Evolutionary conservation across 1,140 invertebrate genomes (phyloP).

Genomic region (Drosophila fuyamai): DNA sequence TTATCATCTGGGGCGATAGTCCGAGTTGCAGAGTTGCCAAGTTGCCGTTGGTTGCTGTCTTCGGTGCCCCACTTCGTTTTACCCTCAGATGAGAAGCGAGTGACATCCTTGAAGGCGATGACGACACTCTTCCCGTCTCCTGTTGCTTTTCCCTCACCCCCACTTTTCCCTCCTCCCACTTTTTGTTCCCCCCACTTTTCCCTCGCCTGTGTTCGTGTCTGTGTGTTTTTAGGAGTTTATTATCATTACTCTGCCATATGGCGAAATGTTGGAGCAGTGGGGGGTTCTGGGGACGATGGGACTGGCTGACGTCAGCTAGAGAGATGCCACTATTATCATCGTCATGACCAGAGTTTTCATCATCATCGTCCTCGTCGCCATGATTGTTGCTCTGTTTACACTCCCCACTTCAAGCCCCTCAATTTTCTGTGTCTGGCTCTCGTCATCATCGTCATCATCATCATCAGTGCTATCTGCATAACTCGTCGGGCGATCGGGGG

Average conservation of each 20-base stretch:
- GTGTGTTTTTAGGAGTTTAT: slow-evolving; percentile 83
- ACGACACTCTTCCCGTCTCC: slow-evolving; percentile 57
- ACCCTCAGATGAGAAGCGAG: slow-evolving; percentile 59
- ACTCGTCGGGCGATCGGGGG: slow-evolving; percentile 37
- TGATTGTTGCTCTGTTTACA: slow-evolving; percentile 65
- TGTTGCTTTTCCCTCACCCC: neutral
- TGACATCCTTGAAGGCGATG: slow-evolving; percentile 63
- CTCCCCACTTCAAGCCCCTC: slow-evolving; percentile 8
- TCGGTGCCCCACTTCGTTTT: slow-evolving; percentile 17
- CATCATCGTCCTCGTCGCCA: slow-evolving; percentile 47
- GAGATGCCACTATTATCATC: slow-evolving; percentile 20
- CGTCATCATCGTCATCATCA: slow-evolving; percentile 44
- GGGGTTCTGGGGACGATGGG: neutral
- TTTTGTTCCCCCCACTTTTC: neutral
- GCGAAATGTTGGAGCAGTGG: slow-evolving; percentile 43
- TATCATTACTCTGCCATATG: slow-evolving; percentile 83
- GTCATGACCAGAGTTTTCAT: slow-evolving; percentile 16
- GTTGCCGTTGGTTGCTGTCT: slow-evolving; percentile 31
- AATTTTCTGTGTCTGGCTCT: slow-evolving; percentile 34
- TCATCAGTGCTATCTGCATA: slow-evolving; percentile 67
- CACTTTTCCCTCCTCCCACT: neutral
- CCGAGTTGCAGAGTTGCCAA: slow-evolving; percentile 36
- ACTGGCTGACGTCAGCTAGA: slow-evolving; percentile 66
- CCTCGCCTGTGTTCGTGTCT: slow-evolving; percentile 25
- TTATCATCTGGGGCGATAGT: slow-evolving; percentile 58